A percentile compares a stretch with the other conserved stretches of the same genome.
Conservation (phyloP, 2,113 vertebrate species). For the Patagioenas fasciata region DNA sequence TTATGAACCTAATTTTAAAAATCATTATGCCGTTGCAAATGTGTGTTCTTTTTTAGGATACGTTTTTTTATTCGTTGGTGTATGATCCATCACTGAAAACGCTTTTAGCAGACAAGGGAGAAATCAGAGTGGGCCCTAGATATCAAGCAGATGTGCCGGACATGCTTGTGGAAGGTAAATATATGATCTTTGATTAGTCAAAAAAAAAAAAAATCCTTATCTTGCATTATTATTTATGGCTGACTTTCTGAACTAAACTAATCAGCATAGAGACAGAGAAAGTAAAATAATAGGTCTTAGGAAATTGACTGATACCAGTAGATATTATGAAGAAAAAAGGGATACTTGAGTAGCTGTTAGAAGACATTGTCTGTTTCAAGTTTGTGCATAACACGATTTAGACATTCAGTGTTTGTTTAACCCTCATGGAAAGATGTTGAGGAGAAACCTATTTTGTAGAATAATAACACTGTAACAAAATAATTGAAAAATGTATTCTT, state of each 20-base stretch:
- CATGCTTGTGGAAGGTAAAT: constrained; percentile 91
- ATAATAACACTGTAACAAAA: neutral
- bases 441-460: neutral
- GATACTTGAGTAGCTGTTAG: neutral
- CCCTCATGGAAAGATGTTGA: neutral
- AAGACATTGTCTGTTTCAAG: neutral
- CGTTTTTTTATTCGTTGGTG: constrained; percentile 97
- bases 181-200: neutral
- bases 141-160: constrained; percentile 98
- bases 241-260: neutral
- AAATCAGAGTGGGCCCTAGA: constrained; percentile 95
- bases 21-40: neutral
- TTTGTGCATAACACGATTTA: neutral
- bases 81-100: constrained; percentile 98
- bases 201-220: neutral
- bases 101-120: constrained; percentile 94
- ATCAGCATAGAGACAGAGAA: neutral
- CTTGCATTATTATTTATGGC: neutral
- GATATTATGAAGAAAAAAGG: neutral
- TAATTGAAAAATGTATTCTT: neutral
- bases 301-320: neutral
- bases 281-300: neutral
- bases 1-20: neutral
- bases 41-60: constrained; percentile 79
- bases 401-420: neutral